Conservation (phyloP, 2,113 vertebrate genomes). For the Halcyon senegalensis region DNA sequence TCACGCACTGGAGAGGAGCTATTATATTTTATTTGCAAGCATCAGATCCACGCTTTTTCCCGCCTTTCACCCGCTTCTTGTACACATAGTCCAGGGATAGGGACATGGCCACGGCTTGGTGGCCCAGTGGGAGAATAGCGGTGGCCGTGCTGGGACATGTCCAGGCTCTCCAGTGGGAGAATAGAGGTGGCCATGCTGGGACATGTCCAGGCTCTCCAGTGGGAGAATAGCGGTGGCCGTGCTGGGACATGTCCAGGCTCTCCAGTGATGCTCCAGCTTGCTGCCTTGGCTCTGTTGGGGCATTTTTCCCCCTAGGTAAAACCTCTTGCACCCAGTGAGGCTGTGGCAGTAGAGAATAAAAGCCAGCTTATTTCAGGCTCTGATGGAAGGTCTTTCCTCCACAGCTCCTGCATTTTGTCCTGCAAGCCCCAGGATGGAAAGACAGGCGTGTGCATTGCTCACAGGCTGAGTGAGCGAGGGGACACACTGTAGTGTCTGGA, state of each 20-base stretch:
- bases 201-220: accelerated
- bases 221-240: neutral
- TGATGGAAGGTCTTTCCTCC: neutral
- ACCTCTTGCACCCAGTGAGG: accelerated
- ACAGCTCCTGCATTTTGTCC: neutral
- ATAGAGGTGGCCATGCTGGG: neutral
- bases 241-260: neutral
- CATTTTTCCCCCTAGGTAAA: accelerated
- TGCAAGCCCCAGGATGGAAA: neutral
- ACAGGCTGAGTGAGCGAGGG: neutral
- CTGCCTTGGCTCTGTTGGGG: neutral
- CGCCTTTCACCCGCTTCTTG: neutral
- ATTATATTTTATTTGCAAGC: neutral
- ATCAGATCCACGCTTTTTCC: neutral
- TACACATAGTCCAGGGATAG: neutral
- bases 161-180: accelerated
- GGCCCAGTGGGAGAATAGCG: neutral
- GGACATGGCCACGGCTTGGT: neutral
- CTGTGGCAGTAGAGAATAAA: neutral
- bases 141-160: neutral
- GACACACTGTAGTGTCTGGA: neutral
- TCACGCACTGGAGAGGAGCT: neutral
- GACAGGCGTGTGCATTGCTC: accelerated
- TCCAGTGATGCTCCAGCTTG: neutral
- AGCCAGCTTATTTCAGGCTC: neutral